phyloP scores from a whole-genome alignment of 1,140 invertebrate genomes.

The Drosophila chauvacae region DNA sequence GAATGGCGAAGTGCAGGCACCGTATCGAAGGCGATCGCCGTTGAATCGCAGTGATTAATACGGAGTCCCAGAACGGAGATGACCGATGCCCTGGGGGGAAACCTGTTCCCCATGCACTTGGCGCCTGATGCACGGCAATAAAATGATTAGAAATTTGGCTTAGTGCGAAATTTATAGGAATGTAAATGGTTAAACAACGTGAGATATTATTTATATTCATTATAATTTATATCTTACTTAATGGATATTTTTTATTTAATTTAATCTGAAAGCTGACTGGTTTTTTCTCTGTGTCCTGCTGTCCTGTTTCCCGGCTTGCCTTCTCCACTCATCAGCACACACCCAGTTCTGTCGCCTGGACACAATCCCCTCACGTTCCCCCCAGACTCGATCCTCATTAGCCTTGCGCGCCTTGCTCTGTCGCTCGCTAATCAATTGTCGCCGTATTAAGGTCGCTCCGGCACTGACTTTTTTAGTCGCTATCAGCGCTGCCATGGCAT shows the following conservation, averaged over 20 bases:
- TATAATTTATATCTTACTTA: no score
- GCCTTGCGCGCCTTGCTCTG: slow-evolving; percentile 61
- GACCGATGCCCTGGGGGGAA: slow-evolving; percentile 22
- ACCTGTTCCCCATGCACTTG: slow-evolving; percentile 68
- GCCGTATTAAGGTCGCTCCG: slow-evolving; percentile 71
- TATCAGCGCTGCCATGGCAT: slow-evolving; percentile 62
- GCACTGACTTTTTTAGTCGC: slow-evolving; percentile 29
- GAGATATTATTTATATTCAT: no score
- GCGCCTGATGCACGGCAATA: slow-evolving; percentile 47
- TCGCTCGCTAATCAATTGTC: slow-evolving; percentile 77
- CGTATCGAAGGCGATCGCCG: slow-evolving; percentile 60
- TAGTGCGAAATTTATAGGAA: neutral
- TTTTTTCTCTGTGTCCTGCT: neutral
- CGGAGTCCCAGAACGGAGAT: slow-evolving; percentile 29
- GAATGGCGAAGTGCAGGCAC: slow-evolving; percentile 62
- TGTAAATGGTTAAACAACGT: rapidly evolving
- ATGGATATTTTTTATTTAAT: neutral
- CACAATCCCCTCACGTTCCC: neutral
- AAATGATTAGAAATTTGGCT: neutral
- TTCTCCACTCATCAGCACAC: slow-evolving; percentile 19
- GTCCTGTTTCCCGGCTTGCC: slow-evolving; percentile 1
- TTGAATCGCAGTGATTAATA: slow-evolving; percentile 75
- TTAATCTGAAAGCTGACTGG: rapidly evolving
- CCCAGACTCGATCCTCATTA: slow-evolving; percentile 57
- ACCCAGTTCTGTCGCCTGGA: slow-evolving; percentile 40